Evolutionary conservation across 2,113 vertebrate species (phyloP), one percentile per base, ranked within the genome.

Genomic region (Nibea albiflora): DNA sequence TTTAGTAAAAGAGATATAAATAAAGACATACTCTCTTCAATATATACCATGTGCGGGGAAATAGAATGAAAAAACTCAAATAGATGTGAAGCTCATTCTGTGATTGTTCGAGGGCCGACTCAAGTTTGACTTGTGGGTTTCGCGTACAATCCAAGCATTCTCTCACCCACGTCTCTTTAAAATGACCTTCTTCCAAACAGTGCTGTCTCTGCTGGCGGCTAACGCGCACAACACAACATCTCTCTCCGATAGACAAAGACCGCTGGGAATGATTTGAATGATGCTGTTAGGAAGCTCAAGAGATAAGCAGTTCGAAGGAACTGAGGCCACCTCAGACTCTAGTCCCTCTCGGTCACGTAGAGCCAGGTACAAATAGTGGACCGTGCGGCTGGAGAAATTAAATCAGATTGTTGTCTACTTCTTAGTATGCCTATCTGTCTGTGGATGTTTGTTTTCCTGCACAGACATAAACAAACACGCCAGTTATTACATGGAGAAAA

Each of bases 91-190:
- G 53, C 39, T 35, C 19, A 46, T 52, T 60, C 8, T 85, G 42
- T 65, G 56, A 22, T 28, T 47, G 53, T n/a, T 72, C 61, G 72
- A 73, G 78, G 81, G 56, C 50, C 46, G 52, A 72, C 49, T 69
- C 26, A 5, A 73, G 58, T 14, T 3, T 8, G 61, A 31, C 8
- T 76, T 50, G 81, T 52, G 78, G 78, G 56, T 63, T 73, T 60
- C 47, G 53, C 26, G 19, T 65, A 70, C 57, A 76, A 79, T 76
- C 68, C 73, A 58, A 74, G 44, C 62, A 81, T 84, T 89, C 58
- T 57, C 11, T 76, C 53, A 47, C 78, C 35, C 78, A 76, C 63
- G n/a, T 66, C 31, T 50, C 53, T 80, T 80, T 60, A 66, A 85
- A 85, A 80, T 42, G 58, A 31, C 11, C 20, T 64, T 5, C n/a